Percentiles rank a stretch among this genome's conserved stretches.
These are phyloP conservation scores for Caenorhabditis latens DNA, from an alignment of 1,140 invertebrate species.

Conservation along the genomic window DNA sequence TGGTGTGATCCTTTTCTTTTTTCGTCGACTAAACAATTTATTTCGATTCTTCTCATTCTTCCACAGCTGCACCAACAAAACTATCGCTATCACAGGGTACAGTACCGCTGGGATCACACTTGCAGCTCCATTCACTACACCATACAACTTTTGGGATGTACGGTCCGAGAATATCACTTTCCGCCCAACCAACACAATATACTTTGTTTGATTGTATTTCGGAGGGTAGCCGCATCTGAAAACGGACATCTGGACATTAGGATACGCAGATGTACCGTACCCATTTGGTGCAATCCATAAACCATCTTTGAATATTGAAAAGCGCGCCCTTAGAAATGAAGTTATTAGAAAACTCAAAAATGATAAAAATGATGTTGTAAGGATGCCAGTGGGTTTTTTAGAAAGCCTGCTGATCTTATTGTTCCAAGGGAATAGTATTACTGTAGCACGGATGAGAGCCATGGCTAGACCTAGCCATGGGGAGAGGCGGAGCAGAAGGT, in stretches of 20 bases:
- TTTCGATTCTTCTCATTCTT: neutral
- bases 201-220: neutral
- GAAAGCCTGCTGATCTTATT: neutral
- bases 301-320: too few species aligned
- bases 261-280: neutral
- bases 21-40: neutral
- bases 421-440: neutral
- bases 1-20: neutral
- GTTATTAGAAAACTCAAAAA: too few species aligned
- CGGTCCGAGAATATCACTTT: neutral
- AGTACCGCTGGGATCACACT: neutral
- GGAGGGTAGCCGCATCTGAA: neutral
- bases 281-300: neutral
- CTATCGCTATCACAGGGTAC: neutral
- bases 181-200: neutral
- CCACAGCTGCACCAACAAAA: neutral
- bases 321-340: too few species aligned
- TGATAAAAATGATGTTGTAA: too few species aligned
- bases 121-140: neutral
- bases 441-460: neutral
- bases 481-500: neutral
- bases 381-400: neutral
- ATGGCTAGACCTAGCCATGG: neutral
- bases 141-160: neutral
- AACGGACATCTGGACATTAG: neutral